Percentiles rank a stretch among this genome's conserved stretches.
Conservation (phyloP, 2,888 invertebrate genomes). For the Doris montereyensis region DNA sequence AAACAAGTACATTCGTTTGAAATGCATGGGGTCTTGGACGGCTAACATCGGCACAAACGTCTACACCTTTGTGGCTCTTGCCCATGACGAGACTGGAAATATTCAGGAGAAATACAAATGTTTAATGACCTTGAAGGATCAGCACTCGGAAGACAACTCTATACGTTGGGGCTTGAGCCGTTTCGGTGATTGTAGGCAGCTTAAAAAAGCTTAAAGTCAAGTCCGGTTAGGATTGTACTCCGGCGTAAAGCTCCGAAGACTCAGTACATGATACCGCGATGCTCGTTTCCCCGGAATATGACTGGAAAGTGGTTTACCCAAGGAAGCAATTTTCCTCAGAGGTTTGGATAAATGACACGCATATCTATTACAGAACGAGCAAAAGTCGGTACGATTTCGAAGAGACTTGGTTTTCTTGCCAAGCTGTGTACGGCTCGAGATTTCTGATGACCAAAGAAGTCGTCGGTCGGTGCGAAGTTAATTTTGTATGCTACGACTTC, state of each 20-base stretch:
- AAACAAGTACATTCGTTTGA: conserved; percentile 3
- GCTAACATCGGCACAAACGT: conserved; percentile 27
- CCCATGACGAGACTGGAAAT: conserved; percentile 17
- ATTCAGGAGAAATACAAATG: conserved; percentile 36
- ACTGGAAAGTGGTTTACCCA: conserved; percentile 97
- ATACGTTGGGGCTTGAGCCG: conserved; percentile 67
- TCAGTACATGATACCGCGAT: conserved; percentile 80
- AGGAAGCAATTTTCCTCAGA: conserved; percentile 95
- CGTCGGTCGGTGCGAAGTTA: conserved; percentile 96
- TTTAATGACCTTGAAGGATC: conserved; percentile 51
- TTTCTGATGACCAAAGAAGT: conserved; percentile 97
- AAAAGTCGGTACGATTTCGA: conserved; percentile 84
- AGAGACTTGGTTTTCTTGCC: conserved; percentile 92
- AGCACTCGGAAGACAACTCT: conserved; percentile 67
- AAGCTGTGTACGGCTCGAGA: conserved; percentile 90
- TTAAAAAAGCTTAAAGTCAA: conserved; percentile 94
- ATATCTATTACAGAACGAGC: conserved; percentile 95
- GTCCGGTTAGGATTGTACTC: conserved; percentile 73
- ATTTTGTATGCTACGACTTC: conserved; percentile 97
- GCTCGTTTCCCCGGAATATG: conserved; percentile 93
- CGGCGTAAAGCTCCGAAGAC: conserved; percentile 62
- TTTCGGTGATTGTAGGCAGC: conserved; percentile 88
- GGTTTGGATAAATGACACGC: conserved; percentile 88
- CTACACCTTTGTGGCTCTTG: conserved; percentile 34
- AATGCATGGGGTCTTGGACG: conserved; percentile 37